Evolutionary conservation across 2,888 invertebrate species (phyloP), one percentile per base, ranked within the genome.

Genomic region (Drosophila phalerata): DNA sequence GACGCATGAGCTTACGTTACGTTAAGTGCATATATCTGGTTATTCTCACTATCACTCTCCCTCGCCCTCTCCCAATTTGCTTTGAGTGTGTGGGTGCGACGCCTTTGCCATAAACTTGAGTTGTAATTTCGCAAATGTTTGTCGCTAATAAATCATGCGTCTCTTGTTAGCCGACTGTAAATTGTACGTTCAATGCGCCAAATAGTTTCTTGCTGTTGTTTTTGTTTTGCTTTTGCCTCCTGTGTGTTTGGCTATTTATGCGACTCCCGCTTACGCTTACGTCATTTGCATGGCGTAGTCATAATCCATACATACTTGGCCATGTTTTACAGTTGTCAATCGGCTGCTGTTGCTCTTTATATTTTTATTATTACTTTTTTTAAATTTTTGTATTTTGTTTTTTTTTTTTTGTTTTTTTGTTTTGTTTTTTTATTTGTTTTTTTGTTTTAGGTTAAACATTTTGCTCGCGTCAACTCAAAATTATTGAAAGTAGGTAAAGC

Each of bases 311-410:
- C 69, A 70, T 68, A 75, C 72, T 73, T 86, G 80, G 80, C 71
- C 71, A 82, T 82, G 85, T 88, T 79, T 85, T 82, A 85, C 82
- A 79, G 80, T 88, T 84, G 84, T 85, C 88, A 84, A 85, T 84
- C 68, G 82, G 73, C 63, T 66, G 66, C 66, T 76, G 76, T 57
- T 47, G 63, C 53, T 53, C 28, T 40, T 53, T 55, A 40, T 13
- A 13, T 11, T 3, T 37, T 37, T 15, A 15, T 22, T 52, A 32
- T 34, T 38, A 8, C 2, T 40, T 5, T 40, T 19, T 17, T 19
- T 40, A 5, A 3, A 4, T 22, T 22, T 22, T 4, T 22, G 22
- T 22, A 22, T 22, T 22, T 42, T 19, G 6, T 13, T 19, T 37
- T 22, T 15, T 19, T 48, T 19, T 37, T 22, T 15, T n/a, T n/a